Conservation (phyloP, 1,140 invertebrate genomes). For the Drosophila rufa region DNA sequence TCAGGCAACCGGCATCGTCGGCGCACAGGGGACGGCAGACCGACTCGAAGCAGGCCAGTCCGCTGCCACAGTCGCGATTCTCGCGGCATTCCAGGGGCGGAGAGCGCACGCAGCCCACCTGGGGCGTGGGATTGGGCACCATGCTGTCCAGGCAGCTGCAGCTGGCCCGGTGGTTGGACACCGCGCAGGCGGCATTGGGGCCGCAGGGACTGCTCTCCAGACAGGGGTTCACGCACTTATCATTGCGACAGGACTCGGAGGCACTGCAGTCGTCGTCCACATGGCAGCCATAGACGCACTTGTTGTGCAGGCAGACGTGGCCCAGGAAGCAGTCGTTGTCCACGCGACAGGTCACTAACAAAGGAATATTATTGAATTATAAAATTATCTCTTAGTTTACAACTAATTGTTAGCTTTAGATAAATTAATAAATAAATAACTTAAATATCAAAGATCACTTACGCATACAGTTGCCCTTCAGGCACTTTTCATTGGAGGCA, state of each 20-base stretch:
- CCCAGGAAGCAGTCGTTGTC: constrained; percentile 96
- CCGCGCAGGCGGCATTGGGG: constrained; percentile 92
- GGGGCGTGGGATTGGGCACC: constrained; percentile 93
- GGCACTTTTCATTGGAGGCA: constrained; percentile 96
- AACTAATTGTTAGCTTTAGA: too few relatives aligned
- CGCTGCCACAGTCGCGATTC: constrained; percentile 90
- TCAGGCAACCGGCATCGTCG: constrained; percentile 90
- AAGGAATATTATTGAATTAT: too few relatives aligned
- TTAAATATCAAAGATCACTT: constrained; percentile 84
- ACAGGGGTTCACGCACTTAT: constrained; percentile 93
- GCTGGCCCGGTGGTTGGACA: constrained; percentile 92
- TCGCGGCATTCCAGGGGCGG: constrained; percentile 89
- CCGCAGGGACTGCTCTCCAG: constrained; percentile 90
- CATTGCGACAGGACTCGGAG: constrained; percentile 92
- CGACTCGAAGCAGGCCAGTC: constrained; percentile 90
- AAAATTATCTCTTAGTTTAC: too few relatives aligned
- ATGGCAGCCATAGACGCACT: constrained; percentile 94
- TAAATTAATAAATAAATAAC: too few relatives aligned
- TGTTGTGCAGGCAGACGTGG: constrained; percentile 94
- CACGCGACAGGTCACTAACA: constrained; percentile 91
- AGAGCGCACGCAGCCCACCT: constrained; percentile 92
- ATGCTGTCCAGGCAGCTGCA: constrained; percentile 92
- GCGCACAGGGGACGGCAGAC: constrained; percentile 92
- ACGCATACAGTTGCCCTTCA: constrained; percentile 92
- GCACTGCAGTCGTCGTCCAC: constrained; percentile 94